These are phyloP conservation scores for Drosophila melanica DNA, from an alignment of 1,140 invertebrate genomes.

Conservation along the genomic window DNA sequence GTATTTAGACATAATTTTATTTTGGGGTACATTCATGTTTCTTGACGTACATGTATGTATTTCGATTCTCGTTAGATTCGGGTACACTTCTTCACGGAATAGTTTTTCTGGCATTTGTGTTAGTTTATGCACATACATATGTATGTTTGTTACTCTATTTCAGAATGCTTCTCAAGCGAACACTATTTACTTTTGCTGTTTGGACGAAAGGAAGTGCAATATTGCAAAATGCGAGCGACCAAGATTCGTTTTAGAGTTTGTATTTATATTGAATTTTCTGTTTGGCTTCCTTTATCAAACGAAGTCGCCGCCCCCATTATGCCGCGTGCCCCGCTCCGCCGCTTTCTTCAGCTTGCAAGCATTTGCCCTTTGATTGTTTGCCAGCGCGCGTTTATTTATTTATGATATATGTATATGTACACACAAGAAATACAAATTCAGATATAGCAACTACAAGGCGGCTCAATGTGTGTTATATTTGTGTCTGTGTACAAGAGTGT, in stretches of 20 bases:
- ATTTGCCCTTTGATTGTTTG: constrained; percentile 24
- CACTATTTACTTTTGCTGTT: not conserved
- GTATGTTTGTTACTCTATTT: not conserved
- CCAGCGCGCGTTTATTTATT: constrained; percentile 30
- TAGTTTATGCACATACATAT: no score
- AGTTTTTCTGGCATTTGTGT: no score
- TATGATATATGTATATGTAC: constrained; percentile 43
- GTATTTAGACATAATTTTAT: no score
- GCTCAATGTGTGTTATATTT: not conserved
- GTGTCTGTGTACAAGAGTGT: constrained; percentile 13
- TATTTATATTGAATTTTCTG: constrained; percentile 17
- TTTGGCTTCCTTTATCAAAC: constrained; percentile 25
- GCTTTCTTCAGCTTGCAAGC: constrained; percentile 1
- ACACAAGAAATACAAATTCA: constrained; percentile 19
- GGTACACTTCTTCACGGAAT: no score
- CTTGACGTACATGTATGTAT: no score
- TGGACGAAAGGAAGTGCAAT: constrained; percentile 7
- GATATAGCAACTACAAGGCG: not conserved
- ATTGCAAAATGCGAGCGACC: constrained; percentile 24
- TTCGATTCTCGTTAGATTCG: no score
- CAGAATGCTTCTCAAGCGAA: not conserved
- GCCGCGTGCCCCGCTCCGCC: not conserved
- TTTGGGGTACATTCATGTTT: no score
- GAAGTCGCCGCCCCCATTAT: not conserved
- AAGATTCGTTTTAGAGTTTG: constrained; percentile 13